phyloP scores from a whole-genome alignment of 92 coral and sea anemone genomes.

The Heteractis magnifica region DNA sequence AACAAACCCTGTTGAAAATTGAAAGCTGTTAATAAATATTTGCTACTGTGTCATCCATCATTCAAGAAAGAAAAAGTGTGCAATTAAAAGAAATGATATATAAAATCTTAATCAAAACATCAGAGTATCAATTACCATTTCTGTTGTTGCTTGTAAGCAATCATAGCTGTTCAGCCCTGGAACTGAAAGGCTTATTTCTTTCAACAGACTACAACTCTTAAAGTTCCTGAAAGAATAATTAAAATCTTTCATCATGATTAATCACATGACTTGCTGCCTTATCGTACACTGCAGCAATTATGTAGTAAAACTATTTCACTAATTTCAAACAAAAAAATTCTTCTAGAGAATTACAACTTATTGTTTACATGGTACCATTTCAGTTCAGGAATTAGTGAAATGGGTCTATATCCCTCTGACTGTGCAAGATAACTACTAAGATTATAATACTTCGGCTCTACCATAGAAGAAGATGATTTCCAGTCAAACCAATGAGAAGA shows the following conservation, averaged over 20 bases:
- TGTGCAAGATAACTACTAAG: neutral
- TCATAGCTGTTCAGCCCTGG: conserved; percentile 19
- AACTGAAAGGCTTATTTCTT: conserved; percentile 20
- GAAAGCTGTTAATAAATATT: neutral
- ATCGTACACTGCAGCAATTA: too few relatives aligned
- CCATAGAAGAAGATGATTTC: conserved; percentile 42
- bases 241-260: neutral
- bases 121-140: conserved; percentile 30
- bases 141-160: conserved; percentile 38
- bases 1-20: neutral
- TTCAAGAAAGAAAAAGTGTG: too few relatives aligned
- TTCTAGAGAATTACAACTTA: too few relatives aligned
- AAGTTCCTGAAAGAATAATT: conserved; percentile 39
- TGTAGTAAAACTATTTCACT: too few relatives aligned
- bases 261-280: too few relatives aligned
- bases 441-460: neutral
- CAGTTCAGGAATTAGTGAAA: too few relatives aligned
- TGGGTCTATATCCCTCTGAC: neutral
- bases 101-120: neutral
- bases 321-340: too few relatives aligned
- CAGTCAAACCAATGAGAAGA: conserved; percentile 56
- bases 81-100: too few relatives aligned
- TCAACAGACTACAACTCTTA: conserved; percentile 35
- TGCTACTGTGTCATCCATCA: neutral
- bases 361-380: neutral